Evolutionary conservation across 2,888 invertebrate species (phyloP), one percentile per base, ranked within the genome.

Genomic region (Seladonia tumulorum): DNA sequence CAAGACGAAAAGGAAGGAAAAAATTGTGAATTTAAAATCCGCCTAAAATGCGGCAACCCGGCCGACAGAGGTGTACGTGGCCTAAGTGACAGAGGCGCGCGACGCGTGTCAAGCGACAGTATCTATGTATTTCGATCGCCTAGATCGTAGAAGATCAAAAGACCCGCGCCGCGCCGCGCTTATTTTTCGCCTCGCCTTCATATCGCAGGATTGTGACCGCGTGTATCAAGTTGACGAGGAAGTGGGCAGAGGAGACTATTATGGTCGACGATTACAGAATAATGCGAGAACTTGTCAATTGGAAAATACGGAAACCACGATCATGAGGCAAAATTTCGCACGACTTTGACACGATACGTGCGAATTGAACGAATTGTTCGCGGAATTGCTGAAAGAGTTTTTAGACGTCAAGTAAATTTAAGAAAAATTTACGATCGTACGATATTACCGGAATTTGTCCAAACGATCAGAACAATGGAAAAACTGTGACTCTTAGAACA

Each of bases 281-380:
- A 84, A 84, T 53, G 53, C n/a, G 49, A 49, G 66, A 66, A 53
- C 39, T 47, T 63, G 86, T 14, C 81, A 78, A 87, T 87, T 79
- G 68, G 18, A 76, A 85, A 76, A 85, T 81, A 82, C 70, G 74
- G 35, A 66, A 75, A 29, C 39, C 47, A 18, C 66, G 68, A 74
- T 79, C 66, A 63, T 0, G 8, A 71, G 57, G 49, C 25, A 66
- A 75, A 87, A 81, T 80, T 81, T 81, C 77, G 14, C 70, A 72
- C 73, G 75, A 76, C 76, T 60, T 49, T 81, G 81, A 79, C 83
- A 76, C 25, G 63, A 29, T 57, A 47, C 47, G 47, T 16, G 47
- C 5, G 47, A 47, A 47, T 47, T 47, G 16, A 47, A 47, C 1
- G 47, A 47, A 47, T 47, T 47, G 47, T 47, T 47, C 47, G 14